Evolutionary conservation across 2,113 vertebrate genomes (phyloP), one percentile per base, ranked within the genome.

Genomic region (Naja naja): DNA sequence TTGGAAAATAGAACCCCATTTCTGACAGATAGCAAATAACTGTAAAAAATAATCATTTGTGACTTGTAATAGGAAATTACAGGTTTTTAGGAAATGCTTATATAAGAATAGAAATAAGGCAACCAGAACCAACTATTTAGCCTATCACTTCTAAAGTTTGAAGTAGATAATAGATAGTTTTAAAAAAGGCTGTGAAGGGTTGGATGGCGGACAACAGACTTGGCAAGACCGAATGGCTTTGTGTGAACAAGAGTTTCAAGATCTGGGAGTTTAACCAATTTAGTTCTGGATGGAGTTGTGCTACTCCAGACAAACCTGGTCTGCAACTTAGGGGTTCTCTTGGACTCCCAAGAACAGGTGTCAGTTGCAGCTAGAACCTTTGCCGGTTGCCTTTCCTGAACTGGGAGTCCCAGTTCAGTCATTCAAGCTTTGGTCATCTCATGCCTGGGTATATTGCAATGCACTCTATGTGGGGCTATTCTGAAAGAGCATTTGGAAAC

Each of bases 1-100:
- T 96, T 97, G 97, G 96, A 97, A 97, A 97, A 97, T 9, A 92
- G 52, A 45, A 89, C 0, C 95, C 94, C 90, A 90, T 64, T 1
- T 60, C 54, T 92, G 74, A 93, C 93, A 93, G 91, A 89, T 18
- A 93, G 47, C 54, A 86, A 93, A 45, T 94, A 95, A 96, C 60
- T 94, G 93, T 95, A 89, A 94, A 60, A 49, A 52, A 52, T 85
- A 94, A 56, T 16, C 91, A 90, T 93, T 89, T 89, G 56, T 7
- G 95, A 93, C 85, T 87, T 94, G 1, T 56, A 92, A 88, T 85
- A 94, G 47, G 8, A 49, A 49, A 49, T 49, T 49, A 10, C 47
- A 93, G 90, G 94, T 95, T 95, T 95, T 89, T 95, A 96, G 90
- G 86, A 95, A 95, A 92, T 94, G 95, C 89, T 93, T 49, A 7